phyloP scores from a whole-genome alignment of 2,797 vertebrate species.

The Squalus acanthias region DNA sequence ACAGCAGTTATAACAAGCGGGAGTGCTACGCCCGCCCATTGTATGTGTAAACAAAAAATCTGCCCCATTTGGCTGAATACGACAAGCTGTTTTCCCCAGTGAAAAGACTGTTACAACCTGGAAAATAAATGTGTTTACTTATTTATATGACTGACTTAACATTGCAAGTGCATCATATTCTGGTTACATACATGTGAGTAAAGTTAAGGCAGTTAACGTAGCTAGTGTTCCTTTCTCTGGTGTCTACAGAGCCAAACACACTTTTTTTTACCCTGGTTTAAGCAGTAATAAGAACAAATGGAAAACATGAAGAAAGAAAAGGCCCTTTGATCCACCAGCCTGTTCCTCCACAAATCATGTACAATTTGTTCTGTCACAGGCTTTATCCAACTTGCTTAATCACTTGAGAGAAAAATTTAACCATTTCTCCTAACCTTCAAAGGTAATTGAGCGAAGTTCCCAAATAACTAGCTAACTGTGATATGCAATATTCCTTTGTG shows the following conservation, averaged over 20 bases:
- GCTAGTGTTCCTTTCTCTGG: neutral
- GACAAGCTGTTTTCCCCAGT: neutral
- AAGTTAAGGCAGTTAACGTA: neutral
- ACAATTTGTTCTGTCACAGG: neutral
- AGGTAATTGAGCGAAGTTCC: neutral
- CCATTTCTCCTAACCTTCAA: neutral
- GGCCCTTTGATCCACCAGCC: neutral
- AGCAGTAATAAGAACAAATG: neutral
- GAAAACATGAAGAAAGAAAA: neutral
- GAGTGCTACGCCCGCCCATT: neutral
- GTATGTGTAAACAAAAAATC: neutral
- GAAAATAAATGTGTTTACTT: neutral
- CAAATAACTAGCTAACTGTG: neutral
- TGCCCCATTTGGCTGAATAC: neutral
- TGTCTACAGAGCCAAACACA: neutral
- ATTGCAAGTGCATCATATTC: neutral
- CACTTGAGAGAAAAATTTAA: neutral
- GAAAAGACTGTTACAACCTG: neutral
- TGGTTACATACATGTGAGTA: neutral
- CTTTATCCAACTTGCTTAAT: neutral
- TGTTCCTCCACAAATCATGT: neutral
- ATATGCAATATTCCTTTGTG: neutral
- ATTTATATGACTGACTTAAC: neutral
- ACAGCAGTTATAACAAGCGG: neutral
- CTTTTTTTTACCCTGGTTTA: neutral